Evolutionary conservation across 2,113 vertebrate genomes (phyloP).

Genomic region (Megaleporinus macrocephalus): DNA sequence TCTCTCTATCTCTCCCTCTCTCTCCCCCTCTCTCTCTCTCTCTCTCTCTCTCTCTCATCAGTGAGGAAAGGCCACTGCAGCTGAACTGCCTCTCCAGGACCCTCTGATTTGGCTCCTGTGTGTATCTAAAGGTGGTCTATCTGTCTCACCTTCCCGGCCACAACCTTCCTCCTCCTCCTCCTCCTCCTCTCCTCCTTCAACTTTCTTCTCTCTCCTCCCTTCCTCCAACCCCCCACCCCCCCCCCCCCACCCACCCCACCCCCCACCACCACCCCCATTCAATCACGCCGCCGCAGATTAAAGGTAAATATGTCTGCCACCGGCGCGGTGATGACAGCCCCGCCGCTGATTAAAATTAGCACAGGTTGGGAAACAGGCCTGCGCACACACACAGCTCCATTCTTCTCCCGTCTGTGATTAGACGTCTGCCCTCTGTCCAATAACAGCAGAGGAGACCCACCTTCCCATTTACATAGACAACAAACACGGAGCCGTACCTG

Average conservation of each 20-base stretch:
- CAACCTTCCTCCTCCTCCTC: background rate
- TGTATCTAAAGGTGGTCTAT: conserved; percentile 44
- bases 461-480: conserved; percentile 45
- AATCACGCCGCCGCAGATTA: conserved; percentile 86
- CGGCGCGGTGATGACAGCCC: conserved; percentile 82
- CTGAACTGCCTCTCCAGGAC: conserved; percentile 34
- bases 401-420: conserved; percentile 66
- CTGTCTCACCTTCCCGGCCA: conserved; percentile 12
- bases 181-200: conserved; percentile 20
- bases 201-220: conserved; percentile 37
- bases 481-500: conserved; percentile 27
- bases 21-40: too few species aligned
- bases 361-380: conserved; percentile 65
- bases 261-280: conserved; percentile 68
- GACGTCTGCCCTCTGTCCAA: conserved; percentile 70
- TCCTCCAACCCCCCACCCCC: conserved; percentile 14
- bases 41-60: conserved; percentile 26
- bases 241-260: background rate
- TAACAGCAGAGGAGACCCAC: conserved; percentile 51
- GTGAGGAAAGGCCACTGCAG: conserved; percentile 6
- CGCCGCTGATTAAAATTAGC: conserved; percentile 89
- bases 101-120: conserved; percentile 44
- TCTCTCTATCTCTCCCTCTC: background rate
- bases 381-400: conserved; percentile 39
- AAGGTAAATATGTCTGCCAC: conserved; percentile 86